Conservation (phyloP, 2,113 vertebrate species). For the Chloropsis cyanopogon region DNA sequence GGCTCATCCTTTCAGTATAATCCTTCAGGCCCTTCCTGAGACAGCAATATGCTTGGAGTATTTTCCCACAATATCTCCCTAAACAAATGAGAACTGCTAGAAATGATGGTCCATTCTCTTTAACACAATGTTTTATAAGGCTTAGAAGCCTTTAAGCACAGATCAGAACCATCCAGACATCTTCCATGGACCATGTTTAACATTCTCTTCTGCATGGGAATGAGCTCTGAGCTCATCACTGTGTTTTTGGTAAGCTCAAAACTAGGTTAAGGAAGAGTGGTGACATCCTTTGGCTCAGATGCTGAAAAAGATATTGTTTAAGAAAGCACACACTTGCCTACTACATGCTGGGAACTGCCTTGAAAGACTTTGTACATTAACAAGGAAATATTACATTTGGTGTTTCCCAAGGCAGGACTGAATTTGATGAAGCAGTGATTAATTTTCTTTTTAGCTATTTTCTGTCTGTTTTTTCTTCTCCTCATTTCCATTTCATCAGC, state of each 20-base stretch:
- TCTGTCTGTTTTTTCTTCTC: not conserved
- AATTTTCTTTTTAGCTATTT: conserved; percentile 12
- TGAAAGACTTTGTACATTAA: not conserved
- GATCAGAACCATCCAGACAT: not conserved
- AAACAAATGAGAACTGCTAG: not conserved
- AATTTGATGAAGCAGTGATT: not conserved
- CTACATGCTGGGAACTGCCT: not conserved
- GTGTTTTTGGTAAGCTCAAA: not conserved
- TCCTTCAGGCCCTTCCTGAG: not conserved
- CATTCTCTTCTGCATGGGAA: not conserved
- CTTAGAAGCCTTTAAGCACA: not conserved
- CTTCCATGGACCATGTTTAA: not conserved
- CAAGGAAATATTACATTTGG: not conserved
- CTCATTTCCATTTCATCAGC: not conserved
- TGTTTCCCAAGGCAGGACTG: not conserved
- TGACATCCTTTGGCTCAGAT: not conserved
- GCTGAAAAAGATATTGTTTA: not conserved
- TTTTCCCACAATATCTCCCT: not conserved
- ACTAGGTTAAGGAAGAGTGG: not conserved
- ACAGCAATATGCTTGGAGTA: not conserved
- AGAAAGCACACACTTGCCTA: not conserved
- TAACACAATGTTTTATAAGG: not conserved
- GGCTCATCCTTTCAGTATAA: not conserved
- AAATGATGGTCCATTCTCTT: not conserved
- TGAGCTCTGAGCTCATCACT: not conserved